These are phyloP conservation scores for Seira musarum DNA, from an alignment of 2,888 invertebrate species.

Conservation along the genomic window DNA sequence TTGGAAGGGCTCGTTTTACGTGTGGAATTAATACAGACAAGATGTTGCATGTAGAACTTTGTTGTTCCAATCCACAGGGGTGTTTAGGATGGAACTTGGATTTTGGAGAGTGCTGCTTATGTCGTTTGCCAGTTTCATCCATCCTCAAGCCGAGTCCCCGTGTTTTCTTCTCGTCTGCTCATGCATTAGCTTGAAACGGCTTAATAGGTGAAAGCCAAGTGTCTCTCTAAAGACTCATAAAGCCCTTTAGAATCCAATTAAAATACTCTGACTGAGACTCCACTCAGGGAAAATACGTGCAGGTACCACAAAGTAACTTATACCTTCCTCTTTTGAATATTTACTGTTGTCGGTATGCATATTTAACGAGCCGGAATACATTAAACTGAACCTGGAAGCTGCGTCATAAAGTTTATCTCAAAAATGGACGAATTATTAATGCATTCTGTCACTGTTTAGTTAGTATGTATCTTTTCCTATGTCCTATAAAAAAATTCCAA, in stretches of 20 bases:
- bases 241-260: conserved; percentile 60
- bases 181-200: neutral
- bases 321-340: neutral
- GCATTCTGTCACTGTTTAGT: neutral
- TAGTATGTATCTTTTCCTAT: too few relatives aligned
- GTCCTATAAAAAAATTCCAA: too few relatives aligned
- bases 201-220: conserved; percentile 39
- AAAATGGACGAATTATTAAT: neutral
- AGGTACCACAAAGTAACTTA: too few relatives aligned
- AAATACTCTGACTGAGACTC: conserved; percentile 41
- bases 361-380: neutral
- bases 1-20: too few relatives aligned
- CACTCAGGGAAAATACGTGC: too few relatives aligned
- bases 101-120: neutral
- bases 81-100: neutral
- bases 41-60: too few relatives aligned
- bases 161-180: neutral
- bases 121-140: neutral
- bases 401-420: neutral
- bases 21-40: too few relatives aligned
- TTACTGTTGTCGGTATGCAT: neutral
- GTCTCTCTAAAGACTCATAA: conserved; percentile 59
- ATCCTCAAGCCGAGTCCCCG: neutral
- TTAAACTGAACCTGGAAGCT: neutral
- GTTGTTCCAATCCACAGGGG: too few relatives aligned